Percentiles rank a stretch among this genome's conserved stretches.
phyloP scores from a whole-genome alignment of 2,888 invertebrate species.

The Liodrosophila aerea region DNA sequence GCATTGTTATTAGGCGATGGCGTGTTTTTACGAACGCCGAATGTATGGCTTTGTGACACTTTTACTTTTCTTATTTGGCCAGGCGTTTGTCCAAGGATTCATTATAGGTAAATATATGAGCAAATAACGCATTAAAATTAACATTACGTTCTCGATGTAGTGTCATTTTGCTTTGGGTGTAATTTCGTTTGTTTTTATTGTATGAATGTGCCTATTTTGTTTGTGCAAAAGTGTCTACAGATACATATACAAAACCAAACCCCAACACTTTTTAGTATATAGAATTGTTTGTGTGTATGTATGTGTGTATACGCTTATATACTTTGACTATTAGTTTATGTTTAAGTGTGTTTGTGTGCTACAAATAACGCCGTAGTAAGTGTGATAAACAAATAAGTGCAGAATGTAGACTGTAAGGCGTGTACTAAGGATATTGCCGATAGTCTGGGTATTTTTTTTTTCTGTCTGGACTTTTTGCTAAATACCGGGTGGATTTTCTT shows the following conservation, averaged over 20 bases:
- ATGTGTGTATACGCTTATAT: neutral
- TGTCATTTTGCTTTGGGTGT: neutral
- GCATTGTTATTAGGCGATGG: conserved; percentile 48
- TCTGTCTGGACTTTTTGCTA: neutral
- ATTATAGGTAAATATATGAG: conserved; percentile 43
- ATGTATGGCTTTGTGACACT: conserved; percentile 45
- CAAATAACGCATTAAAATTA: neutral
- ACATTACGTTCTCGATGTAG: neutral
- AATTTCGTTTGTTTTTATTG: neutral
- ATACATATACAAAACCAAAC: too few relatives aligned
- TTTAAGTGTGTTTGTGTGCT: conserved; percentile 14
- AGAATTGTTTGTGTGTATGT: too few relatives aligned
- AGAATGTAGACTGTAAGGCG: too few relatives aligned
- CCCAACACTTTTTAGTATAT: too few relatives aligned
- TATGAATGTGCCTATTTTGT: too few relatives aligned
- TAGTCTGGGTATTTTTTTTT: neutral
- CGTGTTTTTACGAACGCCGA: conserved; percentile 53
- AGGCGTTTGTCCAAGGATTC: conserved; percentile 50
- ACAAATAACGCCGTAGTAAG: too few relatives aligned
- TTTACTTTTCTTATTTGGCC: conserved; percentile 53
- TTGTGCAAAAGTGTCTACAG: too few relatives aligned
- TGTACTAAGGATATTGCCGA: too few relatives aligned
- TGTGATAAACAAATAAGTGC: too few relatives aligned
- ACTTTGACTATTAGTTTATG: conserved; percentile 14
- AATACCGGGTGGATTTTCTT: neutral